Evolutionary conservation across 2,113 vertebrate species (phyloP), one percentile per base, ranked within the genome.

Genomic region (Dromiciops gliroides): DNA sequence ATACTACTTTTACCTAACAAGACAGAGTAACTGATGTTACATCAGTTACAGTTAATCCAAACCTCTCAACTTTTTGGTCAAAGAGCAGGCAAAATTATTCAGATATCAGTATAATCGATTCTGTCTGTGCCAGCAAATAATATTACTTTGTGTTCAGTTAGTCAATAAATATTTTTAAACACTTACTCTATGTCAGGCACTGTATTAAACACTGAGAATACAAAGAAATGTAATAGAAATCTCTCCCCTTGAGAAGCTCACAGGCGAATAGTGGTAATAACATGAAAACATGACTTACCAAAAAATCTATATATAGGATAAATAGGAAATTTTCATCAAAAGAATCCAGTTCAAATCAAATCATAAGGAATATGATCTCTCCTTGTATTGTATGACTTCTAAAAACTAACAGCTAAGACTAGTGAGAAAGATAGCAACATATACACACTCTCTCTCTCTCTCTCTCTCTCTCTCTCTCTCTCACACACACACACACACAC

Each of bases 71-170:
- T n/a, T 92, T 91, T 53, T 48, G 0, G 0, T 14, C 37, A 89
- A 96, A 91, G 23, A 95, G 1, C 3, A 93, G n/a, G 1, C 7
- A 95, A 3, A 90, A 89, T 90, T 28, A 94, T 90, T 94, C n/a
- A 88, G 31, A 52, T 95, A 48, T 92, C 95, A 0, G 52, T 89
- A 94, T 2, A 89, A 56, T 44, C 88, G 51, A 25, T 23, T 75
- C 26, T 95, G 83, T 53, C 24, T 90, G 0, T 53, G 89, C 93
- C 31, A 90, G 25, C 12, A 90, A 83, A 31, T 88, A 92, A 24
- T 83, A 92, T 47, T 94, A 91, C n/a, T 16, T 95, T 22, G 10
- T 3, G 0, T 0, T 56, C 3, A 31, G 11, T 67, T n/a, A 6
- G 7, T 53, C 50, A 1, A n/a, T 75, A 75, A 75, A 75, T 16